Conservation (phyloP, 1,140 invertebrate species). For the Chelonus insularis region DNA sequence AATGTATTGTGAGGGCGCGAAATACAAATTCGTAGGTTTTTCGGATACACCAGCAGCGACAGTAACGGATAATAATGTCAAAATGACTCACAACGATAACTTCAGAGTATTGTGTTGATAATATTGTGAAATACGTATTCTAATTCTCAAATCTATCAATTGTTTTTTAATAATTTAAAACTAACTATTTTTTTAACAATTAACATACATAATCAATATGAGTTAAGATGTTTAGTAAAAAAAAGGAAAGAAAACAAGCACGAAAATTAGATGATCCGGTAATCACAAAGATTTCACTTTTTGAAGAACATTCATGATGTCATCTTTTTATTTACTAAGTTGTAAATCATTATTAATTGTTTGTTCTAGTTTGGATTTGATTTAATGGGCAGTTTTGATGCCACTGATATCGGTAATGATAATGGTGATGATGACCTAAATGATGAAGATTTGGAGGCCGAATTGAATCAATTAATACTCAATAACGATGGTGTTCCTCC, state of each 20-base stretch:
- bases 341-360: conserved; percentile 17
- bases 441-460: conserved; percentile 84
- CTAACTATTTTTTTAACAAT: too few species aligned
- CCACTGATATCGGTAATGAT: conserved; percentile 42
- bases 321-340: conserved; percentile 4
- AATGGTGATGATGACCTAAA: conserved; percentile 71
- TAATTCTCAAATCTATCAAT: too few species aligned
- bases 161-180: too few species aligned
- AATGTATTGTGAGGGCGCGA: too few species aligned
- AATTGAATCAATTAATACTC: conserved; percentile 75
- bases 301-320: conserved; percentile 2
- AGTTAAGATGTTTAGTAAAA: conserved; percentile 59
- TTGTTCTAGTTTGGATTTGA: conserved; percentile 75
- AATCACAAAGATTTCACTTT: conserved; percentile 25
- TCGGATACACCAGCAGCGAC: too few species aligned
- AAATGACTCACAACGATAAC: too few species aligned
- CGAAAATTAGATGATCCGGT: conserved; percentile 57
- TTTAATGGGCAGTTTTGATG: conserved; percentile 58
- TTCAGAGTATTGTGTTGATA: too few species aligned
- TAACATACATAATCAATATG: too few species aligned
- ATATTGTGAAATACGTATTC: too few species aligned
- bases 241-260: conserved; percentile 53
- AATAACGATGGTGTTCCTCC: conserved; percentile 58
- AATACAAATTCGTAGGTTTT: too few species aligned
- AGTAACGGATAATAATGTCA: too few species aligned